Evolutionary conservation across 2,888 invertebrate species (phyloP).

Genomic region (Melinopterus prodromus): DNA sequence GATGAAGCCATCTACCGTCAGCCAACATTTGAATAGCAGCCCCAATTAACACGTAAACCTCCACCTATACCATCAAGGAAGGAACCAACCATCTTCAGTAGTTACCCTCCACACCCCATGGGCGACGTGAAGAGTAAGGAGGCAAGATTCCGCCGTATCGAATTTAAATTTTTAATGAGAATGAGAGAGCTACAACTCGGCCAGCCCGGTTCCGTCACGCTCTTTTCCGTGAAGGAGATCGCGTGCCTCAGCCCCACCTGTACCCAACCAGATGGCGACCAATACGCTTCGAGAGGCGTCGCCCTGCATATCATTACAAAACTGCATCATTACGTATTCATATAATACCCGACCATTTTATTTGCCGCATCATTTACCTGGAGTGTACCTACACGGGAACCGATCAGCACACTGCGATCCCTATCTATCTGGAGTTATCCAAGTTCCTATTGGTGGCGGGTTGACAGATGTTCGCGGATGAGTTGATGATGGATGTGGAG

Average conservation of each 20-base stretch:
- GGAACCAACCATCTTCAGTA: no score
- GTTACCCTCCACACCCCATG: not conserved
- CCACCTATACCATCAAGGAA: not conserved
- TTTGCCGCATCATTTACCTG: constrained; percentile 52
- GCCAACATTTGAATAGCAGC: not conserved
- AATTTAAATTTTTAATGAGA: not conserved
- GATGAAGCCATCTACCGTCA: not conserved
- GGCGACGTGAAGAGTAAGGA: not conserved
- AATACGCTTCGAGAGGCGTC: constrained; percentile 48
- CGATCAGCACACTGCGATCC: constrained; percentile 5
- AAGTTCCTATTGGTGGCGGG: not conserved
- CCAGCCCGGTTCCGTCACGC: constrained; percentile 6
- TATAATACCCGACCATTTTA: constrained; percentile 54
- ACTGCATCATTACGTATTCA: constrained; percentile 52
- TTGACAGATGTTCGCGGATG: not conserved
- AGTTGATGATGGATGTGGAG: not conserved
- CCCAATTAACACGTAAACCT: not conserved
- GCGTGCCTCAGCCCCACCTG: constrained; percentile 49
- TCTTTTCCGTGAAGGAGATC: constrained; percentile 37
- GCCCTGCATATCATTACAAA: constrained; percentile 48
- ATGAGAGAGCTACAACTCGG: not conserved
- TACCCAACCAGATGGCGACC: constrained; percentile 45
- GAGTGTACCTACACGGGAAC: constrained; percentile 10
- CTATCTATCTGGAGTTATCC: constrained; percentile 5
- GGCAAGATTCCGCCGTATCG: not conserved